phyloP scores from a whole-genome alignment of 1,140 invertebrate genomes.

The Drosophila micromelanica region DNA sequence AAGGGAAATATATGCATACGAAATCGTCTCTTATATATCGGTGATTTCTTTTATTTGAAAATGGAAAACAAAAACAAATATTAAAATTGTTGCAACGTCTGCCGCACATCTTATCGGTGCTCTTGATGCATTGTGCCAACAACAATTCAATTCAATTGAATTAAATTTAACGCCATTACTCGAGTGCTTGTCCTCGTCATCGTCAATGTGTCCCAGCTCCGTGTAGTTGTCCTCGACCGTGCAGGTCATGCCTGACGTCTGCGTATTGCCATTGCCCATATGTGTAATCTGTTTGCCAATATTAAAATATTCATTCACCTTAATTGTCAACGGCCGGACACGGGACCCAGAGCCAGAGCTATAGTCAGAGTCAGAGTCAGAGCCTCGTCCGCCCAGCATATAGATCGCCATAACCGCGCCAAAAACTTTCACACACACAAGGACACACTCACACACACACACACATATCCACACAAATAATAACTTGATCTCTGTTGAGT shows the following conservation, averaged over 20 bases:
- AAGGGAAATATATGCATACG: neutral
- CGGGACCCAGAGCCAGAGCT: neutral
- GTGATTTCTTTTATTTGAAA: slow-evolving; percentile 45
- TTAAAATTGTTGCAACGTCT: neutral
- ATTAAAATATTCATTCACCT: slow-evolving; percentile 83
- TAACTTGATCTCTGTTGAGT: slow-evolving; percentile 82
- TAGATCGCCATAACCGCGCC: slow-evolving; percentile 60
- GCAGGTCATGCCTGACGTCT: slow-evolving; percentile 37
- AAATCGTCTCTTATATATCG: slow-evolving; percentile 28
- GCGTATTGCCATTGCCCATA: slow-evolving; percentile 63
- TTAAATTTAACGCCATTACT: slow-evolving; percentile 79
- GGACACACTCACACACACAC: slow-evolving; percentile 10
- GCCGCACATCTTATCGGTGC: slow-evolving; percentile 32
- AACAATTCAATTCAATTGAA: slow-evolving; percentile 75
- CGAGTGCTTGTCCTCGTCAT: slow-evolving; percentile 37
- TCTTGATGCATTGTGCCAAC: slow-evolving; percentile 72
- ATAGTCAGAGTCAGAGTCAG: neutral
- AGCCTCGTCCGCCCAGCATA: slow-evolving; percentile 31
- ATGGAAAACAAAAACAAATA: neutral
- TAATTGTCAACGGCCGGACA: slow-evolving; percentile 75
- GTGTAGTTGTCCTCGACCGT: slow-evolving; percentile 10
- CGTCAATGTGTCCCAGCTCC: neutral
- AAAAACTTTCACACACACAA: slow-evolving; percentile 54
- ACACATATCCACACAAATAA: slow-evolving; percentile 42
- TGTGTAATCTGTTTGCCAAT: slow-evolving; percentile 82